Percentiles rank a stretch among this genome's conserved stretches.
These are phyloP conservation scores for Pocota personata DNA, from an alignment of 2,888 invertebrate species.

Conservation along the genomic window DNA sequence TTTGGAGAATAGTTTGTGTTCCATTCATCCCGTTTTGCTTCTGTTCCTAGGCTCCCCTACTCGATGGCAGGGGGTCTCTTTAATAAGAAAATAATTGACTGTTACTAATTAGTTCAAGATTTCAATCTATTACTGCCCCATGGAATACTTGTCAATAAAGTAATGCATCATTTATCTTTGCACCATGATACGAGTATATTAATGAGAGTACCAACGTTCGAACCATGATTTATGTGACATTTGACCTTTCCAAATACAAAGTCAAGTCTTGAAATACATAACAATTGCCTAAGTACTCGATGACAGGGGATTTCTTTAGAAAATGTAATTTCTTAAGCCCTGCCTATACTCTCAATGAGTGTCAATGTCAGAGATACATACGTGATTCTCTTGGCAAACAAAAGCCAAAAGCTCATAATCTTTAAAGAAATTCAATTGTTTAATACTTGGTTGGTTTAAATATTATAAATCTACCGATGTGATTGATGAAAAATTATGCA, in stretches of 20 bases:
- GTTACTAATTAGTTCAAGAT: neutral
- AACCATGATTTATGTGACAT: slow-evolving; percentile 18
- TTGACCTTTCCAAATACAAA: slow-evolving; percentile 7
- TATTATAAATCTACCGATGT: neutral
- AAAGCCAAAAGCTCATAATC: neutral
- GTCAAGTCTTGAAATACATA: neutral
- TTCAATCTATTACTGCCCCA: neutral
- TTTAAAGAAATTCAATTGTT: neutral
- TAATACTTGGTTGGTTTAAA: neutral
- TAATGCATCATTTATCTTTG: neutral
- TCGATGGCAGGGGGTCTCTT: no score
- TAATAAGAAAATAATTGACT: no score
- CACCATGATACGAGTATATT: neutral
- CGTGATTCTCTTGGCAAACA: neutral
- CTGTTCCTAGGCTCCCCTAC: no score
- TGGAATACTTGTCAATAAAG: neutral
- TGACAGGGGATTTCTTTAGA: neutral
- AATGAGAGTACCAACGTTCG: neutral
- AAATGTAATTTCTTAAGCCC: slow-evolving; percentile 2
- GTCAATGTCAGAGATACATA: slow-evolving; percentile 6
- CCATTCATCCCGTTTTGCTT: no score
- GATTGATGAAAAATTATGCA: neutral
- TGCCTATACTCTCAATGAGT: neutral
- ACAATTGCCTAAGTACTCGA: neutral
- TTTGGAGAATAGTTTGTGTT: no score